Evolutionary conservation across 2,113 vertebrate genomes (phyloP).

Genomic region (Neoarius graeffei): DNA sequence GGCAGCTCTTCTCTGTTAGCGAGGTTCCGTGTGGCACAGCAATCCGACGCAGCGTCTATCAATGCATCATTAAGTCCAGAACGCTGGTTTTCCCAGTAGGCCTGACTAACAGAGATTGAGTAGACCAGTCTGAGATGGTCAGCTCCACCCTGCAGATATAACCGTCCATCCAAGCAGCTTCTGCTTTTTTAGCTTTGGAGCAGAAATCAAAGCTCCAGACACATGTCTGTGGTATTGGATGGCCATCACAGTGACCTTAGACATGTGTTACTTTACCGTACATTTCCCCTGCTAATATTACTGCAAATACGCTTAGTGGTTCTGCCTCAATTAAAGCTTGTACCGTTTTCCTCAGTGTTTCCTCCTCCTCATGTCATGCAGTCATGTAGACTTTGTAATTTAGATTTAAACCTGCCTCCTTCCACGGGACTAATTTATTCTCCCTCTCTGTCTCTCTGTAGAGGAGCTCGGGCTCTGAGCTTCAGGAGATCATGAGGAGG

Average conservation of each 20-base stretch:
- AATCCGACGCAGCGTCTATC: not conserved
- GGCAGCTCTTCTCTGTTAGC: constrained; percentile 58
- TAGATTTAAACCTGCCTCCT: not conserved
- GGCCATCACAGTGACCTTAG: not conserved
- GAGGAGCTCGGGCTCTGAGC: constrained; percentile 86
- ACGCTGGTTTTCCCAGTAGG: not conserved
- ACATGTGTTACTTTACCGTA: not conserved
- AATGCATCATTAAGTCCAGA: not conserved
- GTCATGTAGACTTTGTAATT: not conserved
- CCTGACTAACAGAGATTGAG: constrained; percentile 62
- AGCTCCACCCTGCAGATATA: not conserved
- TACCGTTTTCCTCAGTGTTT: not conserved
- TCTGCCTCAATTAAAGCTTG: not conserved
- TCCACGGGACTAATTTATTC: not conserved
- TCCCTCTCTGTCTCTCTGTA: constrained; percentile 49
- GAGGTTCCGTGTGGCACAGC: constrained; percentile 35
- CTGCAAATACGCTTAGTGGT: not conserved
- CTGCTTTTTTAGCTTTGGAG: constrained; percentile 1
- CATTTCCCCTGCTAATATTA: not conserved
- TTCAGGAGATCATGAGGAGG: constrained; percentile 94
- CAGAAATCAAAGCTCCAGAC: not conserved
- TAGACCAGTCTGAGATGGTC: constrained; percentile 10
- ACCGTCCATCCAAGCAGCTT: not conserved
- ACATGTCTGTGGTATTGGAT: constrained; percentile 18
- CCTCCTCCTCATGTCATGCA: constrained; percentile 13